phyloP scores from a whole-genome alignment of 2,113 vertebrate species.

The Empidonax alnorum region DNA sequence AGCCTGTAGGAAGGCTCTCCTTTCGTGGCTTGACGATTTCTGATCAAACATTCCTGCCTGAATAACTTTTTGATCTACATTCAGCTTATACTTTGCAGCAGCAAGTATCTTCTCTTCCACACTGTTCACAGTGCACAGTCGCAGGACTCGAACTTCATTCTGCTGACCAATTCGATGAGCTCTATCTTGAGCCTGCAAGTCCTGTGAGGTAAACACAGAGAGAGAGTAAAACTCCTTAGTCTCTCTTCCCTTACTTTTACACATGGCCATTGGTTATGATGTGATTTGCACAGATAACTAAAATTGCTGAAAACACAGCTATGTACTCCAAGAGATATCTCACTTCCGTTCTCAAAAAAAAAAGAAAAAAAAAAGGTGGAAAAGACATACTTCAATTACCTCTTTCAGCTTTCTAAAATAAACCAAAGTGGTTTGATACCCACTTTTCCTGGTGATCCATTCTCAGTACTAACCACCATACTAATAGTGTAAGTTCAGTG shows the following conservation, averaged over 20 bases:
- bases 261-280: not conserved
- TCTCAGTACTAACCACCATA: not conserved
- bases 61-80: slow-evolving; percentile 92
- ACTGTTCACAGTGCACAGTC: slow-evolving; percentile 89
- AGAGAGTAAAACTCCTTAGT: not conserved
- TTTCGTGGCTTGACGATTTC: slow-evolving; percentile 89
- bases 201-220: slow-evolving; percentile 58
- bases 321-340: not conserved
- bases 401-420: not conserved
- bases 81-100: slow-evolving; percentile 89
- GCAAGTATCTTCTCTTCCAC: slow-evolving; percentile 92
- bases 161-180: slow-evolving; percentile 90
- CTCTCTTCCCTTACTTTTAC: not conserved
- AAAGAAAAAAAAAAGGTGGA: not conserved
- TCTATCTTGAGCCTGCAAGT: slow-evolving; percentile 88
- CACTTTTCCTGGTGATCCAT: not conserved
- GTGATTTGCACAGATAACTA: not conserved
- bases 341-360: not conserved
- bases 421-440: rapidly evolving
- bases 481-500: not conserved
- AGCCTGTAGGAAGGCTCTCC: slow-evolving; percentile 87
- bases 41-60: slow-evolving; percentile 93
- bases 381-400: not conserved
- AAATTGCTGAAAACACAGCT: not conserved
- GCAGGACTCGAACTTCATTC: slow-evolving; percentile 88